Base-by-base conservation (phyloP, 2,113 vertebrate species). In the Mystacornis crossleyi region DNA sequence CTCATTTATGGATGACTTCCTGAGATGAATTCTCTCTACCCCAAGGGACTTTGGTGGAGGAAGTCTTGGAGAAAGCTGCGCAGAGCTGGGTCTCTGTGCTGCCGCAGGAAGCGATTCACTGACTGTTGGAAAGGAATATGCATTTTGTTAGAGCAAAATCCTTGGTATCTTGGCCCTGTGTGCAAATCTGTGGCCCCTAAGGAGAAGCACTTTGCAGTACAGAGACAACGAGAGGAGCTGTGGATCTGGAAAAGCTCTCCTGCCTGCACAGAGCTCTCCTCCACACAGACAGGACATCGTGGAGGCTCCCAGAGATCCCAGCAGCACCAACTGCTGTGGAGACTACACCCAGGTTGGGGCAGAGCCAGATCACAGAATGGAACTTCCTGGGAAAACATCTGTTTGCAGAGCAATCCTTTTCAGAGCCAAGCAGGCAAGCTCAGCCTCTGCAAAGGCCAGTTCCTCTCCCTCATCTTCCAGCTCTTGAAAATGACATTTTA, bases 21-120 rank as follows among this genome's bases (percentile, higher is more conserved):
- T 98, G 90, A 98, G 98, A 70, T 98, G 98, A 93, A 98, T 97
- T 72, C 96, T 97, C 72, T 98, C 98, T 43, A 98, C 93, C 7
- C 98, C 98, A 0, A 99, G 98, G 55, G 98, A 99, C 38, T 98
- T 99, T 8, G 99, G 98, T 9, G 98, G 98, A 90, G 98, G 98
- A 36, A 97, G 98, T 84, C 98, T 98, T n/a, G 99, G 99, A 50
- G 99, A 99, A 94, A 98, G 99, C 95, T 99, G 99, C 0, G 98
- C 98, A 15, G 99, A 99, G 89, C 98, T 98, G 73, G 98, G 98
- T 97, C 98, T 98, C 80, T 99, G 98, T 9, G 97, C 97, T 88
- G 97, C 82, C 6, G 92, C 77, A 48, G 95, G 90, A 28, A 98
- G 96, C 3, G 98, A 93, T 6, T 99, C 99, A 14, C 96, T 99